Conservation (phyloP, 2,113 vertebrate genomes). For the Poicephalus meyeri region DNA sequence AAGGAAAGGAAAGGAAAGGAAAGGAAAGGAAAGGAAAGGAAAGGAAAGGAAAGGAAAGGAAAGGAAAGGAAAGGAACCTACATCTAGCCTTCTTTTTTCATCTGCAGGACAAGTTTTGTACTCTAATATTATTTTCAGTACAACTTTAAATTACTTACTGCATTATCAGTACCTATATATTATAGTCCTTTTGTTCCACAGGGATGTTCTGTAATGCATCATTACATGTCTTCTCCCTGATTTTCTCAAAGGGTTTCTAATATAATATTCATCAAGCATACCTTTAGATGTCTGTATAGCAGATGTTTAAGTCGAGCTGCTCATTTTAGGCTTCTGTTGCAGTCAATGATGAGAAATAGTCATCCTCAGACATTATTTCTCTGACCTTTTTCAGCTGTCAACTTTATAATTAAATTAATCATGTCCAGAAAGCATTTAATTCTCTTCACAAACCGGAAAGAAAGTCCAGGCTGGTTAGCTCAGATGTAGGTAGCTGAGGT, state of each 20-base stretch:
- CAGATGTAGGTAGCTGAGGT: neutral
- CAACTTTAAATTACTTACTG: neutral
- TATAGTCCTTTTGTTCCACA: neutral
- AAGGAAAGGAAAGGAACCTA: neutral
- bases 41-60: neutral
- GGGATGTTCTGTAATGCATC: neutral
- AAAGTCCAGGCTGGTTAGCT: neutral
- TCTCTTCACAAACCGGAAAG: neutral
- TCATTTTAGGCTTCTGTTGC: neutral
- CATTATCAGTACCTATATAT: neutral
- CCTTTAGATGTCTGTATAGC: neutral
- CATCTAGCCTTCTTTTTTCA: neutral
- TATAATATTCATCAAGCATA: neutral
- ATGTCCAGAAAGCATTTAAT: neutral
- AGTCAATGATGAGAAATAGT: neutral
- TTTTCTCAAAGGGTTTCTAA: neutral
- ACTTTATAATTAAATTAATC: neutral
- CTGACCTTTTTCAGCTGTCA: neutral
- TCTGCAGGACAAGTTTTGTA: neutral
- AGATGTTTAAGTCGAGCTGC: neutral
- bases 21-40: neutral
- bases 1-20: too few species aligned
- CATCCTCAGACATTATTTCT: neutral
- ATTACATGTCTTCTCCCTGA: neutral
- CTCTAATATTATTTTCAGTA: neutral